These are phyloP conservation scores for Illadopsis cleaveri DNA, from an alignment of 2,113 vertebrate genomes.

Conservation along the genomic window DNA sequence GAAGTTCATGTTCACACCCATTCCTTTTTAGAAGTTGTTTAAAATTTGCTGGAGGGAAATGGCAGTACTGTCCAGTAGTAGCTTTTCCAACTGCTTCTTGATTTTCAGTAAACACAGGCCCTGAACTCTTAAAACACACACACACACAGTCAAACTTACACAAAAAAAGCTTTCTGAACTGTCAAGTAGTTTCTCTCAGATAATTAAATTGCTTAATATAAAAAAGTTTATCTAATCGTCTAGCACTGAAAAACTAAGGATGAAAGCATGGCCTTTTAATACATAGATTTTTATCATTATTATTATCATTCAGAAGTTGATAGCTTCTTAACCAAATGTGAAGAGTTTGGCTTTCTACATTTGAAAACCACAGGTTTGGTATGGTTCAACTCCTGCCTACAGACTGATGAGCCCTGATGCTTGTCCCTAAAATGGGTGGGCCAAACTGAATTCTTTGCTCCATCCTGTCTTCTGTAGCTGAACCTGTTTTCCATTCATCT, in stretches of 20 bases:
- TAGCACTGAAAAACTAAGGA: conserved; percentile 48
- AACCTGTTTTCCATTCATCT: not conserved
- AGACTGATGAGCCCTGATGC: not conserved
- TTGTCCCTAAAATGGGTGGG: not conserved
- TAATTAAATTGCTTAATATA: conserved; percentile 1
- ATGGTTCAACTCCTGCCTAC: not conserved
- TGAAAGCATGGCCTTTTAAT: conserved; percentile 31
- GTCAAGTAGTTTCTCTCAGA: not conserved
- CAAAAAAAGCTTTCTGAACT: conserved; percentile 12
- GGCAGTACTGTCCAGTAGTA: not conserved
- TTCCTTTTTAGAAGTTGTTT: not conserved
- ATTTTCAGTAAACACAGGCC: not conserved
- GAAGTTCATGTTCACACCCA: not conserved
- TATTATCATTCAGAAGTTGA: not conserved
- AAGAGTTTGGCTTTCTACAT: not conserved
- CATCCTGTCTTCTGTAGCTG: not conserved
- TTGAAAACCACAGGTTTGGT: not conserved
- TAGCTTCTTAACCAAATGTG: not conserved
- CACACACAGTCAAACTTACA: not conserved
- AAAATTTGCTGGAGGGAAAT: not conserved
- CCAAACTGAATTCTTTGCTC: not conserved
- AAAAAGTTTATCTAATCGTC: not conserved
- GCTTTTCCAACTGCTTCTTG: not conserved
- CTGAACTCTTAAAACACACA: conserved; percentile 2
- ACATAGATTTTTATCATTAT: not conserved